A percentile compares a stretch with the other conserved stretches of the same genome.
phyloP scores from a whole-genome alignment of 2,888 invertebrate genomes.

The Perdita meconis region DNA sequence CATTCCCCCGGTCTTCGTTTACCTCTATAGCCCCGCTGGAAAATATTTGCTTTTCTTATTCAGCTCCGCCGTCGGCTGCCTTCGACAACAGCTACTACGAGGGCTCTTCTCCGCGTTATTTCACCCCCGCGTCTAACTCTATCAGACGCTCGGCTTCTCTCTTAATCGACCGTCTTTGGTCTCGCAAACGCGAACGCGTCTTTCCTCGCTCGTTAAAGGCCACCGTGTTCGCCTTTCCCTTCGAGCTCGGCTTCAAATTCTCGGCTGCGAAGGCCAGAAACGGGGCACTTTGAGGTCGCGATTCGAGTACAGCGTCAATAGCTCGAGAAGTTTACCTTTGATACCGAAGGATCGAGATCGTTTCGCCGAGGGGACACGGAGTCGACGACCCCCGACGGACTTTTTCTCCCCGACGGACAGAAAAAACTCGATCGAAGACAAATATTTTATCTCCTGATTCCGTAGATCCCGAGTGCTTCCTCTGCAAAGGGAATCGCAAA shows the following conservation, averaged over 20 bases:
- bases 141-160: not conserved
- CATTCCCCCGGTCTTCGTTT: not conserved
- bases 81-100: not conserved
- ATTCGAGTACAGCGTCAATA: not conserved
- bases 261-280: not conserved
- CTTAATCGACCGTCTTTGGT: not conserved
- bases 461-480: too few relatives aligned
- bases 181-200: not conserved
- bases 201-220: not conserved
- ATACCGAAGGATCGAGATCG: not conserved
- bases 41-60: constrained; percentile 26
- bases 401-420: not conserved
- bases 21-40: not conserved
- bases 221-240: not conserved
- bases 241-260: not conserved
- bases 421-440: not conserved
- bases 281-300: not conserved
- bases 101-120: too few relatives aligned
- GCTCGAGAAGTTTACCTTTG: not conserved
- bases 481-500: too few relatives aligned
- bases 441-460: not conserved
- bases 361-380: not conserved
- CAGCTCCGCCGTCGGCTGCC: not conserved
- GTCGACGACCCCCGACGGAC: not conserved
- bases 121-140: not conserved